Evolutionary conservation across 2,888 invertebrate genomes (phyloP), one percentile per base, ranked within the genome.

Genomic region (Galeruca laticollis): DNA sequence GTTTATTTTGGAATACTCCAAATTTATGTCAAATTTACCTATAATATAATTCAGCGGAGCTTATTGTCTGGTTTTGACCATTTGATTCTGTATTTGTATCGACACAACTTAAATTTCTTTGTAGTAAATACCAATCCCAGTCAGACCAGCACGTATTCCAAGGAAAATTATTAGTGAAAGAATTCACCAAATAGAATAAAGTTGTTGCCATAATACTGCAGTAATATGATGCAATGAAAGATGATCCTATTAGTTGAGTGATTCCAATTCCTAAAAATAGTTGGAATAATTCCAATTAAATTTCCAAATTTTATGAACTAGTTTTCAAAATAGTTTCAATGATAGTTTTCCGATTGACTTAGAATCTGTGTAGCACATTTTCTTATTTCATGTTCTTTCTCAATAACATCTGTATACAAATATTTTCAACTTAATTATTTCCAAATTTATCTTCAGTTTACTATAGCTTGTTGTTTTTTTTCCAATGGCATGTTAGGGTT

Each of bases 211-310:
- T 90, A 60, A 94, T 86, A 0, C 91, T 90, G 62, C 92, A 92
- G 83, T 94, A 95, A 84, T 94, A 95, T 0, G 93, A 90, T 2
- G 92, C 88, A 11, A 94, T 90, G 75, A 89, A 90, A 20, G 88
- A 86, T 18, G 89, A 89, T 0, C 88, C 89, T 15, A 91, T 79
- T 3, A 90, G 86, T 77, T 92, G 91, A 0, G 91, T 92, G 79
- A 89, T 90, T 4, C 92, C 93, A 47, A 91, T 89, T 62, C 92
- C 92, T 92, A 79, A 40, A 78, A 79, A 37, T 70, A 57, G 9
- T 18, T 43, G 15, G 47, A 15, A 49, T 20, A 13, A 59, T 35
- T 18, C 3, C 37, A n/a, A 37, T n/a, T 40, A 13, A 40, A n/a
- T n/a, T 40, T 43, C 6, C 15, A 1, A 43, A 4, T 13, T 43